Evolutionary conservation across 35 echinoderm and acorn worm species (phyloP).

Genomic region (Heliocidaris erythrogramma): DNA sequence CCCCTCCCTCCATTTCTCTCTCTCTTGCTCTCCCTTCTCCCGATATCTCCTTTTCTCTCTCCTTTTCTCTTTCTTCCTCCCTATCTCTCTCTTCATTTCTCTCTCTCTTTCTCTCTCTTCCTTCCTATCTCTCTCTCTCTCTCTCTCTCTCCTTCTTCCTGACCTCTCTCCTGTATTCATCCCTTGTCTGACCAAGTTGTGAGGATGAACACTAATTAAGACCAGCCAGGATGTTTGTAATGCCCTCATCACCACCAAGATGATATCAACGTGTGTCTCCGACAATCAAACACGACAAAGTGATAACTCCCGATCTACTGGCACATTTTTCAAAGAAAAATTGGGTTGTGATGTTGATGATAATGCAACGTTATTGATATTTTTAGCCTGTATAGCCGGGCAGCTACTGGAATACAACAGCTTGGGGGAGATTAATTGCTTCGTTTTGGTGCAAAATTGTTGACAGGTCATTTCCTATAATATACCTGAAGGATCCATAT

Average conservation of each 20-base stretch:
- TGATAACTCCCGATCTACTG: background rate
- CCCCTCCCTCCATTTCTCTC: background rate
- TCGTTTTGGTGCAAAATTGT: slow-evolving; percentile 10
- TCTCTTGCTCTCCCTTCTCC: background rate
- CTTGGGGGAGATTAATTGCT: background rate
- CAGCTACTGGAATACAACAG: background rate
- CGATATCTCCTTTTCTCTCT: no score
- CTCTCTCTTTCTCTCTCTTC: background rate
- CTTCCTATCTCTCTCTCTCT: background rate
- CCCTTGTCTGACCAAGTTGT: background rate
- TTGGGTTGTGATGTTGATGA: background rate
- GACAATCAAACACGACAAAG: background rate
- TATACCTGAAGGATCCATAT: background rate
- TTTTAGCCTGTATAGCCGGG: background rate
- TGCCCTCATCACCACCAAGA: slow-evolving; percentile 7
- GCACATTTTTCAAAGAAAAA: background rate
- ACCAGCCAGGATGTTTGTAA: background rate
- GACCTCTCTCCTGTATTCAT: background rate
- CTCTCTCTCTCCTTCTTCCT: background rate
- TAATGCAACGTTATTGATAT: background rate
- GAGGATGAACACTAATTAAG: background rate
- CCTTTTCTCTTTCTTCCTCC: background rate
- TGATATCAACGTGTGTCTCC: background rate
- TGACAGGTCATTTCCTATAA: background rate
- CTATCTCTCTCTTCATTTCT: background rate